A percentile compares a stretch with the other conserved stretches of the same genome.
Conservation (phyloP, 2,888 invertebrate genomes). For the Andrena bicolor region DNA sequence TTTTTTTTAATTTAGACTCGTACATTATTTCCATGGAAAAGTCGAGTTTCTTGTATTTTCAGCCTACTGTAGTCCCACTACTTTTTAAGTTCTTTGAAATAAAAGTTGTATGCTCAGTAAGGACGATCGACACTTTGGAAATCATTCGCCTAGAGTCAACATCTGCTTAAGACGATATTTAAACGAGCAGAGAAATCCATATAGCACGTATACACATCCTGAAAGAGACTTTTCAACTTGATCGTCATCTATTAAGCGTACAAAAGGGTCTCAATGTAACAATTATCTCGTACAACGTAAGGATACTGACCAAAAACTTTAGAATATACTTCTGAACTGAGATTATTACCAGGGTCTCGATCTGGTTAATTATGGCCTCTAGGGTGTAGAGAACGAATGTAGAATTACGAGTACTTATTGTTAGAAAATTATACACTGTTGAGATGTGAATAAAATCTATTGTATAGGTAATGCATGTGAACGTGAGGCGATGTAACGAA, state of each 20-base stretch:
- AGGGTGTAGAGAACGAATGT: slow-evolving; percentile 53
- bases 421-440: slow-evolving; percentile 64
- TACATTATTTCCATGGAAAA: background rate
- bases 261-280: slow-evolving; percentile 58
- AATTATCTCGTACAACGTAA: slow-evolving; percentile 63
- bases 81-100: background rate
- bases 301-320: slow-evolving; percentile 68
- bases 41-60: background rate
- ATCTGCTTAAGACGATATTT: background rate
- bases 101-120: background rate
- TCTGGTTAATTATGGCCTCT: slow-evolving; percentile 47
- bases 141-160: background rate
- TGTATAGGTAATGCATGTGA: slow-evolving; percentile 35
- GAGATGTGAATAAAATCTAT: slow-evolving; percentile 57
- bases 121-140: slow-evolving; percentile 5
- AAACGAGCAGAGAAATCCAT: background rate
- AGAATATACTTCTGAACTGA: slow-evolving; percentile 62
- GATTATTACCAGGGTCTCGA: slow-evolving; percentile 56
- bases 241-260: slow-evolving; percentile 26
- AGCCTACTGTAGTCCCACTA: background rate
- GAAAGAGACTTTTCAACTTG: slow-evolving; percentile 23
- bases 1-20: background rate
- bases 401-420: slow-evolving; percentile 57
- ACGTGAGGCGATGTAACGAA: background rate
- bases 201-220: background rate